Conservation (phyloP, 2,113 vertebrate genomes). For the Carettochelys insculpta region DNA sequence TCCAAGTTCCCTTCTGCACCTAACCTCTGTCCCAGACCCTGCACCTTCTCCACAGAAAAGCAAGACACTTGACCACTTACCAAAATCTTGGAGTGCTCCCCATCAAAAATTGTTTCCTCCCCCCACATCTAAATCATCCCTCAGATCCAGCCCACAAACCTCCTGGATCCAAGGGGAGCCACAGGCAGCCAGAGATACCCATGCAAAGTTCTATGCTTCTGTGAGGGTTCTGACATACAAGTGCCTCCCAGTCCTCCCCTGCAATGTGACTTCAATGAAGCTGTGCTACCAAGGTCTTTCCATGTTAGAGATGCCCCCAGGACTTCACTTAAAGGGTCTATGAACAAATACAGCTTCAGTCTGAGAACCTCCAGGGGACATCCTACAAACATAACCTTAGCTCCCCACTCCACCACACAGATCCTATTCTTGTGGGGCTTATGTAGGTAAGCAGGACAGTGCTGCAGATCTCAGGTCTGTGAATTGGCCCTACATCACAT, state of each 20-base stretch:
- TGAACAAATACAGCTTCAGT: neutral
- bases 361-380: neutral
- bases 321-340: neutral
- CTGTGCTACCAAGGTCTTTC: neutral
- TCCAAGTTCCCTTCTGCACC: too few species aligned
- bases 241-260: neutral
- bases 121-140: too few species aligned
- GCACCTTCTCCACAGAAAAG: too few species aligned
- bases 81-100: too few species aligned
- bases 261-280: rapidly evolving
- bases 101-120: too few species aligned
- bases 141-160: neutral
- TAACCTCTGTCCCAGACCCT: too few species aligned
- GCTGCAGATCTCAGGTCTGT: neutral
- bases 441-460: neutral
- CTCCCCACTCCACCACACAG: neutral
- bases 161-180: neutral
- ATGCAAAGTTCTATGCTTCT: neutral
- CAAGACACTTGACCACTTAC: too few species aligned
- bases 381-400: neutral
- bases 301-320: neutral
- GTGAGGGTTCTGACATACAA: neutral
- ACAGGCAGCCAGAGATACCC: rapidly evolving
- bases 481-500: neutral
- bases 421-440: neutral